These are phyloP conservation scores for Tubulanus polymorphus DNA, from an alignment of 2,888 invertebrate species.

Conservation along the genomic window DNA sequence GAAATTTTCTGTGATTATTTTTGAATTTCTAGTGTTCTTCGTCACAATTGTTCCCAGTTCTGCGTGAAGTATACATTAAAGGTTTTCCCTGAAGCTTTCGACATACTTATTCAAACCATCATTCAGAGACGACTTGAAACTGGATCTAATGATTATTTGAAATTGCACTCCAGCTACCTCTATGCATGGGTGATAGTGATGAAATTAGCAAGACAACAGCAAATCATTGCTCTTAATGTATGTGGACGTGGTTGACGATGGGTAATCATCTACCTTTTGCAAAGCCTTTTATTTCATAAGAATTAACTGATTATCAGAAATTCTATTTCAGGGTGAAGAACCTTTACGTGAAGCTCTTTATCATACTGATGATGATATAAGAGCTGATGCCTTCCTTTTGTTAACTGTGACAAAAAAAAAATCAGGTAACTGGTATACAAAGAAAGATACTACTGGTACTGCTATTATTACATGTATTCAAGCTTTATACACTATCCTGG, in stretches of 20 bases:
- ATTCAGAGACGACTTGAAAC: not conserved
- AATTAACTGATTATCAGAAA: too few relatives aligned
- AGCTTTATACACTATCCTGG: too few relatives aligned
- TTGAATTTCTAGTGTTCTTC: constrained; percentile 31
- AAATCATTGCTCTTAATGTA: too few relatives aligned
- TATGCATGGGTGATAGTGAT: constrained; percentile 33
- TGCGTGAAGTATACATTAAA: constrained; percentile 42
- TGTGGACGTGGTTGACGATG: too few relatives aligned
- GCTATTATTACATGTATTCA: too few relatives aligned
- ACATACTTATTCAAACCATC: too few relatives aligned
- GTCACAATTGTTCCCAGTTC: constrained; percentile 38
- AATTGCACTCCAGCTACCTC: constrained; percentile 15
- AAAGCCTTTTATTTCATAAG: too few relatives aligned
- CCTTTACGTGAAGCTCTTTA: constrained; percentile 29
- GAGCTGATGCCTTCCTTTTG: constrained; percentile 37
- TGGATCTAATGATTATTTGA: not conserved
- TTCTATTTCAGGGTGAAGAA: constrained; percentile 20
- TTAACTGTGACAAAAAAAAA: constrained; percentile 40
- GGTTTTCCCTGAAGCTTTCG: constrained; percentile 25
- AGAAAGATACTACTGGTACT: too few relatives aligned
- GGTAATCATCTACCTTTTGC: too few relatives aligned
- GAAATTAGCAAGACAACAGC: constrained; percentile 1
- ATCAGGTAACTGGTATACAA: constrained; percentile 38
- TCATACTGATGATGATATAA: constrained; percentile 32
- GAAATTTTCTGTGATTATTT: constrained; percentile 1